Base-by-base conservation (phyloP, 2,797 vertebrate species). In the Rhinichthys osculus region DNA sequence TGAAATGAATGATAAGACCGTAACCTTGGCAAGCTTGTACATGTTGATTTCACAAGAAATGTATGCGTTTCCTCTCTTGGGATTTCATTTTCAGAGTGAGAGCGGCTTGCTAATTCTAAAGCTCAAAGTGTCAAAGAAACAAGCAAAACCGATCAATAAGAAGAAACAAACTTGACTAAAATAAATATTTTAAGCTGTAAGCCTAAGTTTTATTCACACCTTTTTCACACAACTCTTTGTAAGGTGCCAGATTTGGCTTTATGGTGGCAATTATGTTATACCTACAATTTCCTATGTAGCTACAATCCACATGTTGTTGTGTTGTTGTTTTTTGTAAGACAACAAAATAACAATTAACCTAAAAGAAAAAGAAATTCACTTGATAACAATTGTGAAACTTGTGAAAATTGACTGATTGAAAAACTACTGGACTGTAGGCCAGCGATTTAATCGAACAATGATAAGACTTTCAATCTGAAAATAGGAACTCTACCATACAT, bases 1-100 rank as follows among this genome's bases (percentile, higher is more conserved):
- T 40, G 5, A 54, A 69, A 23, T 38, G 1, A 70, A 70, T 19
- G 30, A 38, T 71, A 71, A 57, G 1, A 7, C n/a, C 0, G 23
- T 81, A 71, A 42, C n/a, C 47, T 19, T 71, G 33, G 14, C 80
- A 40, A 57, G 80, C 66, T 40, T 54, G 23, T 7, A 57, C 47
- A 81, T 70, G 79, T 81, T 70, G 47, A 27, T 42, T 57, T 81
- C 50, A 71, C 79, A 81, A 16, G 47, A 57, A 33, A 69, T 81
- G 11, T 52, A 50, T 69, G 78, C 14, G 64, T 27, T 81, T 81
- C 50, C 33, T 33, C 78, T 27, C 50, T 81, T 57, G 33, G 9
- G 50, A 81, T 27, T 57, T 30, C 23, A 13, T 71, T 71, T 57
- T 57, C 16, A 27, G 11, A n/a, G 44, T 19, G 21, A 70, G 13